Base-by-base conservation (phyloP, 1,140 invertebrate species). In the Drosophila repletoides region DNA sequence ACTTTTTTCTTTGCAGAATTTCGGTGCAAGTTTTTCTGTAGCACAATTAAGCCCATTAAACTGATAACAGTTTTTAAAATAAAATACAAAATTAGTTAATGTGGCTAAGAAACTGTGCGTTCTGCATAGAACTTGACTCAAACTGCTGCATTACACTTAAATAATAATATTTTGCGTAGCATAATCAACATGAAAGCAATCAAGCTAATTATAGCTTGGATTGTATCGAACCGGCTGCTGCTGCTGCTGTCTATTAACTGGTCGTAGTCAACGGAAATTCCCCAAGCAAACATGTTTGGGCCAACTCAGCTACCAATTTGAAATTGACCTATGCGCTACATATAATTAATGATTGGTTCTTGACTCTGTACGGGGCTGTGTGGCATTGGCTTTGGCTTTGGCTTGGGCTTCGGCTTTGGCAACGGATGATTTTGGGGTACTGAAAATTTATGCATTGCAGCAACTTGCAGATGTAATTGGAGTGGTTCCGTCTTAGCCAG, bases 391-490 rank as follows among this genome's bases (percentile, higher is more conserved):
- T 46, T 46, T 64, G 22, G 33, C 28, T 45, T 3, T 29, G n/a
- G 15, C 46, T 24, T 21, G 15, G 55, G 15, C 26, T 26, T 45
- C 29, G 22, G 7, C 38, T 49, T 33, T 19, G 15, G 19, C 29
- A 28, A 4, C n/a, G n/a, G n/a, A n/a, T n/a, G n/a, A n/a, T n/a
- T n/a, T n/a, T n/a, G n/a, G n/a, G n/a, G n/a, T n/a, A n/a, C n/a
- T n/a, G 26, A 3, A 74, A 83, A 83, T 83, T 83, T 83, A 83
- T 83, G 79, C 80, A 74, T 51, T 83, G 74, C 79, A 75, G 79
- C 79, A 74, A 61, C 49, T 56, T 59, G 55, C 46, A 22, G 46
- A 56, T 34, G 63, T 83, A 77, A 79, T 79, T 83, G 48, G 33
- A 26, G 15, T 36, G 28, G n/a, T 10, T 4, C 28, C 5, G 1